These are phyloP conservation scores for Steatocranus sp. DNA, from an alignment of 2,797 vertebrate genomes.

Conservation along the genomic window DNA sequence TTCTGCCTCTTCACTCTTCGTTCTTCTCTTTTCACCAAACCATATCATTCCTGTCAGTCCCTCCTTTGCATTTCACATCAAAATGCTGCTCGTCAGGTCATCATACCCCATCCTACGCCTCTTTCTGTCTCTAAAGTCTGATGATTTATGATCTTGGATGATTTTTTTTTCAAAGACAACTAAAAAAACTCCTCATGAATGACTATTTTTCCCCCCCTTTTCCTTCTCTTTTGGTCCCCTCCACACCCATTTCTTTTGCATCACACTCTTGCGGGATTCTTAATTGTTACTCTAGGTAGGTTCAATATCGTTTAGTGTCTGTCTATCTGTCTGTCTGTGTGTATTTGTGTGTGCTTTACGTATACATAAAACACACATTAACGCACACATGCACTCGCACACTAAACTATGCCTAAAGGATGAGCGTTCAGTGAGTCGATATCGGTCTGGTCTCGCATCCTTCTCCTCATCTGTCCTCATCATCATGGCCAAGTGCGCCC, in stretches of 20 bases:
- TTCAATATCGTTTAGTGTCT: slow-evolving; percentile 82
- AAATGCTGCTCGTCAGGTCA: slow-evolving; percentile 29
- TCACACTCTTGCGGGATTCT: slow-evolving; percentile 79
- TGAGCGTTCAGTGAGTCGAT: slow-evolving; percentile 32
- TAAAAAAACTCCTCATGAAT: slow-evolving; percentile 63
- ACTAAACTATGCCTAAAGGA: slow-evolving; percentile 55
- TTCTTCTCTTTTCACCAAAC: slow-evolving; percentile 21
- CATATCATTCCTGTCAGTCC: slow-evolving; percentile 47
- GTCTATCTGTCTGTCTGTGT: slow-evolving; percentile 81
- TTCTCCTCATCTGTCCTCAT: slow-evolving; percentile 32
- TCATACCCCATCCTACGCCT: slow-evolving; percentile 31
- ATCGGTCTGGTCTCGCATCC: slow-evolving; percentile 41
- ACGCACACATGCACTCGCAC: slow-evolving; percentile 74
- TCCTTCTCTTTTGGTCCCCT: slow-evolving; percentile 69
- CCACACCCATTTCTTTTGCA: slow-evolving; percentile 75
- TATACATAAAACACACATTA: slow-evolving; percentile 79
- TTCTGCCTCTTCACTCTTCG: slow-evolving; percentile 36
- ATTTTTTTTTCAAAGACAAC: slow-evolving; percentile 71
- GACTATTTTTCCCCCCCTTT: slow-evolving; percentile 59
- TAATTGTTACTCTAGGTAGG: slow-evolving; percentile 84
- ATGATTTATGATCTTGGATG: slow-evolving; percentile 73
- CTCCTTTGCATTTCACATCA: slow-evolving; percentile 40
- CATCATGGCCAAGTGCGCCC: slow-evolving; percentile 35
- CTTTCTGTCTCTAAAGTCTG: slow-evolving; percentile 63
- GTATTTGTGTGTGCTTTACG: slow-evolving; percentile 80